A percentile compares a stretch with the other conserved stretches of the same genome.
phyloP scores from a whole-genome alignment of 2,888 invertebrate species.

The Cistogaster globosa region DNA sequence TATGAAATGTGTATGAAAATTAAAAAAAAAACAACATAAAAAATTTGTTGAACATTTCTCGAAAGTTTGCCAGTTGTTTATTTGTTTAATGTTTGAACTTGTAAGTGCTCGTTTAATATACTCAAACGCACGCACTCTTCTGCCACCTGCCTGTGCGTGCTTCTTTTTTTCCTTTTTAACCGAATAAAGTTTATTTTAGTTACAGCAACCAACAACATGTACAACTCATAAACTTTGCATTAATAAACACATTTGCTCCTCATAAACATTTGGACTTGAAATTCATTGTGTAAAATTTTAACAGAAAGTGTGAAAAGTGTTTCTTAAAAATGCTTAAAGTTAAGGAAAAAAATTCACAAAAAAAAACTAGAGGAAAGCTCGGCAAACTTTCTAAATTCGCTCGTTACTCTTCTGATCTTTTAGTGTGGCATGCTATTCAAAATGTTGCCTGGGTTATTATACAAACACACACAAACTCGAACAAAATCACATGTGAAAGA shows the following conservation, averaged over 20 bases:
- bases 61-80: constrained; percentile 66
- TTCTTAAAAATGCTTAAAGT: no score
- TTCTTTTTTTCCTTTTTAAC: neutral
- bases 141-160: constrained; percentile 11
- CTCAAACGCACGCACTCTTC: constrained; percentile 32
- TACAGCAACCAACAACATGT: constrained; percentile 35
- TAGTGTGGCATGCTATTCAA: no score
- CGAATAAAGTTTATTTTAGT: constrained; percentile 33
- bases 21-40: constrained; percentile 7
- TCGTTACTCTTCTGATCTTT: no score
- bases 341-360: neutral
- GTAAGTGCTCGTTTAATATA: constrained; percentile 65
- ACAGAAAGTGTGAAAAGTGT: neutral
- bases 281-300: neutral
- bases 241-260: constrained; percentile 34
- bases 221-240: constrained; percentile 39
- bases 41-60: constrained; percentile 51
- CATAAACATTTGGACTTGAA: neutral
- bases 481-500: constrained; percentile 24
- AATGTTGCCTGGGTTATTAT: constrained; percentile 4
- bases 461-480: neutral
- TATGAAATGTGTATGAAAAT: neutral
- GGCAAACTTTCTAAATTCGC: no score
- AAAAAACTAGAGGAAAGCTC: no score
- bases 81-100: constrained; percentile 68